Base-by-base conservation (phyloP, 2,888 invertebrate genomes). In the Phania funesta region DNA sequence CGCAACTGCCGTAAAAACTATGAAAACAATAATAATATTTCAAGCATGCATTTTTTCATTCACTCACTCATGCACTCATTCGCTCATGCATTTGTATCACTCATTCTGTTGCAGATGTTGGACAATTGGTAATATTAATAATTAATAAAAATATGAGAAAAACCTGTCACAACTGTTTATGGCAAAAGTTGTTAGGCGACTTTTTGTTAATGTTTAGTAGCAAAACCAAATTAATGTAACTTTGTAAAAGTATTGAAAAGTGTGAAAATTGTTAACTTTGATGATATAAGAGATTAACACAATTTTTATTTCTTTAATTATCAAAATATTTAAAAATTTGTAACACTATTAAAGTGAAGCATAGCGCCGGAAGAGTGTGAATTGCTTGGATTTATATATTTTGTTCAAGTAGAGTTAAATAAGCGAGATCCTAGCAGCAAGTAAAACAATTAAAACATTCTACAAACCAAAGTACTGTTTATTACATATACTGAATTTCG, bases 271-370 rank as follows among this genome's bases (percentile, higher is more conserved):
- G 16, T 44, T 62, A 62, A 62, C n/a, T n/a, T 70, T 62, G 60
- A 68, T 76, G 68, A 77, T 70, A 70, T 77, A 77, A 77, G 24
- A 46, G 60, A 60, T 52, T 52, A 77, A 77, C 62, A 70, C 52
- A 77, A 11, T 44, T 76, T 32, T 52, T 24, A 20, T 26, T 48
- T 38, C 48, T n/a, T 56, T 56, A 22, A 41, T 38, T 20, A 20
- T 13, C 8, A 20, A 48, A 56, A 56, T 18, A 20, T 35, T 6
- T 46, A 9, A 46, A 32, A 32, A 13, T 41, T 32, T 62, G 11
- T 20, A 38, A 3, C 20, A 3, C 9, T 16, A 24, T 16, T 24
- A 24, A 50, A 50, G 2, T 50, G 13, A 4, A 2, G 0, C 18
- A 11, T 20, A 1, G 9, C 20, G 9, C 0, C 20, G 46, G 20